Percentiles rank a stretch among this genome's conserved stretches.
Conservation (phyloP, 2,113 vertebrate species). For the Gymnogyps californianus region DNA sequence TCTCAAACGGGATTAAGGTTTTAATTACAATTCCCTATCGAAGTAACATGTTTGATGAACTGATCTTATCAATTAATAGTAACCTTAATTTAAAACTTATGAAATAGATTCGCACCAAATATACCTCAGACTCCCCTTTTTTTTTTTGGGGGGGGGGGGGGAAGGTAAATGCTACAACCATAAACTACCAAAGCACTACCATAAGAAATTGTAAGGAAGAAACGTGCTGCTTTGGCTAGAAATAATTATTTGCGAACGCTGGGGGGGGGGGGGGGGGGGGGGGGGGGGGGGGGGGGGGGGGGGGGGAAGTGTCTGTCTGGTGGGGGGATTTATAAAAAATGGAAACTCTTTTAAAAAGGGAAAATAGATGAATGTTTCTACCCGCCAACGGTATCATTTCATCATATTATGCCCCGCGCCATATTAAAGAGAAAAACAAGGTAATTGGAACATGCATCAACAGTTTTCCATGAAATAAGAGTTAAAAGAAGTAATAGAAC, state of each 20-base stretch:
- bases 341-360: slow-evolving; percentile 12
- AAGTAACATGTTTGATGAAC: slow-evolving; percentile 71
- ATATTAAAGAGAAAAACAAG: slow-evolving; percentile 71
- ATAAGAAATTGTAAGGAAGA: background rate
- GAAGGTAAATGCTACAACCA: background rate
- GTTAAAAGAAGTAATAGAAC: slow-evolving; percentile 82
- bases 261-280: background rate
- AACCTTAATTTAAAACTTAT: slow-evolving; percentile 66
- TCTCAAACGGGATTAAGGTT: slow-evolving; percentile 72
- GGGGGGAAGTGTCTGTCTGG: background rate
- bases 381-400: slow-evolving; percentile 9
- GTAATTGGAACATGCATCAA: slow-evolving; percentile 74
- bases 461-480: slow-evolving; percentile 79
- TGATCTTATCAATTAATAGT: slow-evolving; percentile 75
- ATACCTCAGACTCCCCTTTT: background rate
- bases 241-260: background rate
- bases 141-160: too few relatives aligned
- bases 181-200: background rate
- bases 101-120: slow-evolving; percentile 52
- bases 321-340: background rate
- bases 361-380: slow-evolving; percentile 39
- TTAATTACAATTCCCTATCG: slow-evolving; percentile 77
- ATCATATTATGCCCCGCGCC: slow-evolving; percentile 56
- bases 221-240: background rate
- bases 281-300: too few relatives aligned